Percentiles rank a stretch among this genome's conserved stretches.
Evolutionary conservation across 2,113 vertebrate genomes (phyloP).

Genomic region (Tiliqua scincoides): DNA sequence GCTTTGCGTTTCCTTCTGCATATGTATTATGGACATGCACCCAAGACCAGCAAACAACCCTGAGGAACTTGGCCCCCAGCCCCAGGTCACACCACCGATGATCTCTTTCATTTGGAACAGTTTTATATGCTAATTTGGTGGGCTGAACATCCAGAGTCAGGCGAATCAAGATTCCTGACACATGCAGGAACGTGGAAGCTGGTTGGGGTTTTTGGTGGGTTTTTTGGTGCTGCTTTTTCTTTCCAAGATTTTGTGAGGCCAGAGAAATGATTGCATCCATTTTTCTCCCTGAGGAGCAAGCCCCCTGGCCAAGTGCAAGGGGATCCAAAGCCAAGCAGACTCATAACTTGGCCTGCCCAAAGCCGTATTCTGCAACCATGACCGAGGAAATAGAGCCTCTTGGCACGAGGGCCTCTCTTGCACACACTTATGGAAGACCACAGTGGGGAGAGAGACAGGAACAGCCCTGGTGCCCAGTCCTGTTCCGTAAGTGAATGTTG

Average conservation of each 20-base stretch:
- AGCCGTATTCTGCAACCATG: not conserved
- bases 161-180: not conserved
- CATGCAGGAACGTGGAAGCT: fast-evolving
- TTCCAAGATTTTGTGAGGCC: not conserved
- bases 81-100: conserved; percentile 8
- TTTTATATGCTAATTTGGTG: conserved; percentile 30
- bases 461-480: too few species aligned
- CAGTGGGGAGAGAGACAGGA: too few species aligned
- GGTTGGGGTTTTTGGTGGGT: not conserved
- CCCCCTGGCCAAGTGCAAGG: not conserved
- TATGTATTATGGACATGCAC: conserved; percentile 27
- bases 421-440: too few species aligned
- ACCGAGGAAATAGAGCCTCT: not conserved
- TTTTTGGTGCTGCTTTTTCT: not conserved
- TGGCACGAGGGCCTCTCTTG: too few species aligned
- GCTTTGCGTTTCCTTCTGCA: conserved; percentile 13
- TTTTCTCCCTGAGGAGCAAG: not conserved
- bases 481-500: too few species aligned
- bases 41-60: conserved; percentile 3
- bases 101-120: not conserved
- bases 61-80: conserved; percentile 19
- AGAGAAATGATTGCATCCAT: fast-evolving
- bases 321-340: not conserved
- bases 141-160: not conserved
- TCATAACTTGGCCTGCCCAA: too few species aligned